Conservation (phyloP, 2,113 vertebrate genomes). For the Melanerpes aurifrons region DNA sequence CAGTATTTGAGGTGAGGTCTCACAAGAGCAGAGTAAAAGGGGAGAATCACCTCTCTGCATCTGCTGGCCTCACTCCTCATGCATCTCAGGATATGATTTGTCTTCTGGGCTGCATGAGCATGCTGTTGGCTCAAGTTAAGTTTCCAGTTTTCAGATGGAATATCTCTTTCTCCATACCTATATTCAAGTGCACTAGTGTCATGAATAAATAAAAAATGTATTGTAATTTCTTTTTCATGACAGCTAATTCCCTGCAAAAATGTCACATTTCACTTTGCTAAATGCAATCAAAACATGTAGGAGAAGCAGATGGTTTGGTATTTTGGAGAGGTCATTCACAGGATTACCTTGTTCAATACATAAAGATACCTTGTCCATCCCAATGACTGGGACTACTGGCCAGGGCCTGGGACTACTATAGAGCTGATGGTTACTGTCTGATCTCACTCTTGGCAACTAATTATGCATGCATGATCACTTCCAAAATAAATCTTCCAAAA, state of each 20-base stretch:
- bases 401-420: neutral
- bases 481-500: neutral
- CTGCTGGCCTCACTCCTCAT: too few species aligned
- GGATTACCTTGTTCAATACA: neutral
- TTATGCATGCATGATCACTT: neutral
- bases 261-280: neutral
- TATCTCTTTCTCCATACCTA: neutral
- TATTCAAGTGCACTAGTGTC: neutral
- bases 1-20: too few species aligned
- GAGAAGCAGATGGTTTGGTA: neutral
- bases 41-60: too few species aligned
- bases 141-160: neutral
- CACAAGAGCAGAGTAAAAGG: too few species aligned
- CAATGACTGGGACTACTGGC: neutral
- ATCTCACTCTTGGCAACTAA: neutral
- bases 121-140: too few species aligned
- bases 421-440: neutral
- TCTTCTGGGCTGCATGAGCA: too few species aligned
- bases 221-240: neutral
- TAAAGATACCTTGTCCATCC: neutral
- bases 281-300: neutral
- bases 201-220: neutral
- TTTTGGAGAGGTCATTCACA: constrained; percentile 15
- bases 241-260: neutral
- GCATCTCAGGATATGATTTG: too few species aligned